phyloP scores from a whole-genome alignment of 2,888 invertebrate species.

The Chrysopilus asiliformis region DNA sequence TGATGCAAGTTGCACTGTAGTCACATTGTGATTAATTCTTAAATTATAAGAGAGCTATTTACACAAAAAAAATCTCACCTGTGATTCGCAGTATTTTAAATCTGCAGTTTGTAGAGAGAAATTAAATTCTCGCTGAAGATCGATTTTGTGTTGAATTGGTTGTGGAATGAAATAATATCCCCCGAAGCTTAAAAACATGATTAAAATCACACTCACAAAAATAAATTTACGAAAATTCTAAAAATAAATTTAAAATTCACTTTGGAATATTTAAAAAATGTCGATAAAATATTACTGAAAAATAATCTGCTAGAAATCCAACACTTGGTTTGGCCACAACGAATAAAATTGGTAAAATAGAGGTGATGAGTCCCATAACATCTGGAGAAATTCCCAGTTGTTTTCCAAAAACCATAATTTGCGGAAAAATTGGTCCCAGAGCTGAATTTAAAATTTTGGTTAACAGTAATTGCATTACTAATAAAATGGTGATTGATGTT shows the following conservation, averaged over 20 bases:
- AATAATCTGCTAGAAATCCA: constrained; percentile 62
- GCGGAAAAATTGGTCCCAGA: constrained; percentile 68
- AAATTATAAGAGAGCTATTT: no score
- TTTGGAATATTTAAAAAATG: not conserved
- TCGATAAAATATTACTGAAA: constrained; percentile 38
- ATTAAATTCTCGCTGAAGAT: constrained; percentile 19
- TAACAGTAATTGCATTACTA: not conserved
- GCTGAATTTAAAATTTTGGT: constrained; percentile 39
- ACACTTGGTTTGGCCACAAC: constrained; percentile 62
- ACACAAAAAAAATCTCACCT: constrained; percentile 15
- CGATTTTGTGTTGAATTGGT: constrained; percentile 20
- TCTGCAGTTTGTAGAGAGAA: constrained; percentile 13
- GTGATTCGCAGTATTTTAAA: constrained; percentile 15
- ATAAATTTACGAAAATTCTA: constrained; percentile 47
- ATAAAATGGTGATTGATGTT: constrained; percentile 19
- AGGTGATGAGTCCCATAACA: constrained; percentile 64
- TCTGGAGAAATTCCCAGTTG: constrained; percentile 63
- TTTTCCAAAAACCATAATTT: constrained; percentile 61
- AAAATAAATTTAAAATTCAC: constrained; percentile 2
- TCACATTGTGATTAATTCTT: no score
- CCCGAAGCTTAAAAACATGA: constrained; percentile 55
- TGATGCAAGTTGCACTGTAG: no score
- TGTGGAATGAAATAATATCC: constrained; percentile 53
- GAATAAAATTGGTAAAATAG: constrained; percentile 61
- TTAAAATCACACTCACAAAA: constrained; percentile 50